Conservation (phyloP, 2,113 vertebrate genomes). For the Tamias sibiricus region DNA sequence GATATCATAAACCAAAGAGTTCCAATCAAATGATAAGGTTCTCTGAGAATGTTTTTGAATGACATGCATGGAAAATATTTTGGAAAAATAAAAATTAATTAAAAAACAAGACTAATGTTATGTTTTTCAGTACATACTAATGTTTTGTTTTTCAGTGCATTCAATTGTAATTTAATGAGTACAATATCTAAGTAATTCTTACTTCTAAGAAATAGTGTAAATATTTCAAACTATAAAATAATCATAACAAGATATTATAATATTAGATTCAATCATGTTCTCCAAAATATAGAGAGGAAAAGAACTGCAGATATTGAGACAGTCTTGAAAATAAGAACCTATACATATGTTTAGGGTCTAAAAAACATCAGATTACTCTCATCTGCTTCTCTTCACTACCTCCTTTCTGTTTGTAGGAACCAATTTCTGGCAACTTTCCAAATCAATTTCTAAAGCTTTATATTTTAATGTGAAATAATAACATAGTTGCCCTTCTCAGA, state of each 20-base stretch:
- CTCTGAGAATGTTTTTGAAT: neutral
- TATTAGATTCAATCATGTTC: neutral
- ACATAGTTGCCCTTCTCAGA: neutral
- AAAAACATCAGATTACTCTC: neutral
- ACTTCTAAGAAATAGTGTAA: neutral
- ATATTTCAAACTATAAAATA: slow-evolving; percentile 50
- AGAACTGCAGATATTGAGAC: neutral
- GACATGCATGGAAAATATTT: neutral
- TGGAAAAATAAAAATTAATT: slow-evolving; percentile 27
- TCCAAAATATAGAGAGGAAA: neutral
- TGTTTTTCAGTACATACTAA: neutral
- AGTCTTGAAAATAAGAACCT: slow-evolving; percentile 32
- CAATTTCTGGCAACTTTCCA: neutral
- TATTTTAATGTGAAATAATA: slow-evolving; percentile 42
- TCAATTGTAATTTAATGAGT: neutral
- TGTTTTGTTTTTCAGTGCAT: neutral
- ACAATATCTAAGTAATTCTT: neutral
- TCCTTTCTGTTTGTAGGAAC: slow-evolving; percentile 5
- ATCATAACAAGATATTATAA: neutral
- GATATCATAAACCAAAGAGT: neutral
- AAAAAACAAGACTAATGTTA: slow-evolving; percentile 39
- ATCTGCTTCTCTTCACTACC: neutral
- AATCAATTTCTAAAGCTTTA: neutral
- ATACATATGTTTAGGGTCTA: neutral
- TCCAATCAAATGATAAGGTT: neutral